These are phyloP conservation scores for Tuberolachnus salignus DNA, from an alignment of 2,888 invertebrate genomes.

Conservation along the genomic window DNA sequence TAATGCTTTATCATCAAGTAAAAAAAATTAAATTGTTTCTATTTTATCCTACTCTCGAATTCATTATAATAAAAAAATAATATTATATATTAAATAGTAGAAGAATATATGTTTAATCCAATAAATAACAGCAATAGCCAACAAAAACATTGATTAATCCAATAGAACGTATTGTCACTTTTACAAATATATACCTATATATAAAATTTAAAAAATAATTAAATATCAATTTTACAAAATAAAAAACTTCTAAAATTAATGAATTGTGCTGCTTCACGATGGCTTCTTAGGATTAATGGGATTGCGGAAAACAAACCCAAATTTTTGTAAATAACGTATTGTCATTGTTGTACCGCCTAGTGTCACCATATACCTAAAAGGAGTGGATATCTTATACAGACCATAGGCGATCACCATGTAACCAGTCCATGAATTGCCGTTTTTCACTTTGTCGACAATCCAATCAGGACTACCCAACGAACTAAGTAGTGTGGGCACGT, in stretches of 20 bases:
- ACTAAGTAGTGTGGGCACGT: conserved; percentile 81
- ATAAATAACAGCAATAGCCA: background rate
- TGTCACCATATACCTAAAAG: conserved; percentile 89
- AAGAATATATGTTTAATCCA: background rate
- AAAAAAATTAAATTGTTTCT: no score
- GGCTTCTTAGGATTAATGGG: background rate
- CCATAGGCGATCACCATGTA: conserved; percentile 88
- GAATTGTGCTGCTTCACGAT: background rate
- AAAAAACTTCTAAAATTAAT: conserved; percentile 1
- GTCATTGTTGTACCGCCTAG: conserved; percentile 85
- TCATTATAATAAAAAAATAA: background rate
- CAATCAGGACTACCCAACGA: conserved; percentile 78
- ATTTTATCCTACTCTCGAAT: no score
- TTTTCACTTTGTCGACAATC: conserved; percentile 74
- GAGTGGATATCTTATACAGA: conserved; percentile 91
- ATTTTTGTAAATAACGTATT: conserved; percentile 78
- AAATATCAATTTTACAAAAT: conserved; percentile 12
- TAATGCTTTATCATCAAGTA: no score
- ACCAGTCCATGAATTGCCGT: conserved; percentile 74
- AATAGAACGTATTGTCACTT: background rate
- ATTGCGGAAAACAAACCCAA: conserved; percentile 71
- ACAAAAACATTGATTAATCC: background rate
- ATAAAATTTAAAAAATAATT: conserved; percentile 11
- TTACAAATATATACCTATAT: conserved; percentile 13
- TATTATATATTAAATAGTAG: background rate